These are phyloP conservation scores for Drosophila obscura DNA, from an alignment of 1,140 invertebrate genomes.

Conservation along the genomic window DNA sequence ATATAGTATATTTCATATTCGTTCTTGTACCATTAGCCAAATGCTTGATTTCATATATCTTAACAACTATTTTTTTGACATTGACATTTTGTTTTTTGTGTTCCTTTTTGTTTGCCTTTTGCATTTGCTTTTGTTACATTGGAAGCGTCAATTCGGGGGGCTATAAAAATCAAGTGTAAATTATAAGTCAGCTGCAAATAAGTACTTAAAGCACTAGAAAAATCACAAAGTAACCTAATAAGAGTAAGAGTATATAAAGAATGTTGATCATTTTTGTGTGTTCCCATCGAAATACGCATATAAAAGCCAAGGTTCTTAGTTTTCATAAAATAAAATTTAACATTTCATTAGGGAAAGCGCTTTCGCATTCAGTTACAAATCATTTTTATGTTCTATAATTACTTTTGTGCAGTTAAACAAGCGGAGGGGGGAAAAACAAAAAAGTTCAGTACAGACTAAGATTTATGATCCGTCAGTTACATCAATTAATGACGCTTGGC, in stretches of 20 bases:
- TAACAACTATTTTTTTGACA: slow-evolving; percentile 42
- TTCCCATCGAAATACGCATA: slow-evolving; percentile 8
- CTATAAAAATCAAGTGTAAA: slow-evolving; percentile 36
- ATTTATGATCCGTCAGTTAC: slow-evolving; percentile 37
- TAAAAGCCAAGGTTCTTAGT: slow-evolving; percentile 37
- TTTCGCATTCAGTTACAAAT: slow-evolving; percentile 27
- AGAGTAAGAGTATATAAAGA: slow-evolving; percentile 51
- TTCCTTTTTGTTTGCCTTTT: background rate
- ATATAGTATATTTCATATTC: slow-evolving; percentile 39
- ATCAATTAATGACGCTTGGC: slow-evolving; percentile 42
- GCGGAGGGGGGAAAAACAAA: background rate
- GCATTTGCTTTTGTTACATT: slow-evolving; percentile 43
- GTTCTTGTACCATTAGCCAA: slow-evolving; percentile 61
- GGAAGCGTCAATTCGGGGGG: slow-evolving; percentile 58
- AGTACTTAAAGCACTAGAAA: slow-evolving; percentile 76
- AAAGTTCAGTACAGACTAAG: slow-evolving; percentile 16
- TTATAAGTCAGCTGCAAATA: slow-evolving; percentile 60
- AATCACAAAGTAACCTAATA: slow-evolving; percentile 77
- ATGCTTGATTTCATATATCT: slow-evolving; percentile 36
- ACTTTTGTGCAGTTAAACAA: slow-evolving; percentile 39
- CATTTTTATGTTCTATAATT: slow-evolving; percentile 24
- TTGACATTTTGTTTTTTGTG: slow-evolving; percentile 43
- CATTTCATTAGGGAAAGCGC: slow-evolving; percentile 24
- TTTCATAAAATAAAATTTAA: slow-evolving; percentile 32
- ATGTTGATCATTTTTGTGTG: slow-evolving; percentile 39